Base-by-base conservation (phyloP, 2,797 vertebrate genomes). In the Aeoliscus strigatus region DNA sequence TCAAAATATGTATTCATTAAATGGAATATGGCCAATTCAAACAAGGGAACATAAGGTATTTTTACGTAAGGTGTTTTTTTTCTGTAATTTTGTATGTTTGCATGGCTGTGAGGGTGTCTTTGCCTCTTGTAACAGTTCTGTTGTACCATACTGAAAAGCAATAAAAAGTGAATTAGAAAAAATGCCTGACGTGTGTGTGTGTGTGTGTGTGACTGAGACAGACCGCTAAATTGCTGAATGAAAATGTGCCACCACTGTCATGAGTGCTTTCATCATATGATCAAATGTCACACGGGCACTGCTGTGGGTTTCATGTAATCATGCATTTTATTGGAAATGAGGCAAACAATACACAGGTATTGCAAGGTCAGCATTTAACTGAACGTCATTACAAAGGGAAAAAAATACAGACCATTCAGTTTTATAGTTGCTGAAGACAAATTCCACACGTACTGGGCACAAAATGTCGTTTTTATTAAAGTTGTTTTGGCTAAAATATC, bases 241-340 rank as follows among this genome's bases (percentile, higher is more conserved):
- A n/a, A n/a, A n/a, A n/a, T n/a, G n/a, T n/a, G n/a, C 11, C 27
- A 27, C n/a, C 5, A n/a, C 11, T 27, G 5, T 29, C 28, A 29
- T 2, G 14, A 14, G n/a, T 30, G 1, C 13, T 29, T 14, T 14
- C 8, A 14, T 6, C 7, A 6, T 7, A 8, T 13, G 10, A 11
- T 27, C 6, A 28, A 28, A 13, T 2, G 9, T 6, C 12, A 28
- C 12, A n/a, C 13, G 15, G 15, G 18, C 8, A 26, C 27, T 31
- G 14, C 18, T 3, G 18, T 21, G 18, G 2, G 36, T 46, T 13
- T 29, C 9, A 37, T 44, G 5, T 27, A 2, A 28, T 21, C 82
- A 79, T 86, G 80, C 82, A 70, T 83, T 86, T 86, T 84, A 86
- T 84, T 86, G 57, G 43, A 84, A 84, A 86, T 66, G 56, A 70